A percentile compares a stretch with the other conserved stretches of the same genome.
Conservation (phyloP, 2,888 invertebrate species). For the Blomia tropicalis region DNA sequence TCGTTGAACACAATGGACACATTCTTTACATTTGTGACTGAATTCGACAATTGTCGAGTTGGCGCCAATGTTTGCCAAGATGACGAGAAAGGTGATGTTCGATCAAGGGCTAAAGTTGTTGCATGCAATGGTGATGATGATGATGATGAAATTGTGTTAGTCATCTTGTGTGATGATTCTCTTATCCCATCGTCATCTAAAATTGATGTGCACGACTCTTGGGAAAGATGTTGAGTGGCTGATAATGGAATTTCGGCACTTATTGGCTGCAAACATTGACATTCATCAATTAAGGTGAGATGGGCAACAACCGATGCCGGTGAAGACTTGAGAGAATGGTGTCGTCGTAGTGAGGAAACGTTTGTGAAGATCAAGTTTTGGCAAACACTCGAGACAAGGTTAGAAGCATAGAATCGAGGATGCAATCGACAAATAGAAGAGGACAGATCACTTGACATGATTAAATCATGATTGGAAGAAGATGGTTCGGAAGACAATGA, state of each 20-base stretch:
- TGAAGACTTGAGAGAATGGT: not conserved
- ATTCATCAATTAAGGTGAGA: not conserved
- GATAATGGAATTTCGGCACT: not conserved
- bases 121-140: no score
- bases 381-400: not conserved
- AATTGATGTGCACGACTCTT: not conserved
- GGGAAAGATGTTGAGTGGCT: not conserved
- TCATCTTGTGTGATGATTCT: no score
- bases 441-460: slow-evolving; percentile 7
- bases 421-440: not conserved
- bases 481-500: not conserved
- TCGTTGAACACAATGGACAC: not conserved
- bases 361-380: not conserved
- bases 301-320: not conserved
- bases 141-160: no score
- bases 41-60: not conserved
- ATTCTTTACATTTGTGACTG: not conserved
- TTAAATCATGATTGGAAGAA: not conserved
- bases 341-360: not conserved
- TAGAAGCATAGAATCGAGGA: not conserved
- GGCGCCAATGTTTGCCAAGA: not conserved
- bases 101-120: no score
- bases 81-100: not conserved
- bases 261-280: not conserved
- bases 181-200: no score